Evolutionary conservation across 2,888 invertebrate genomes (phyloP).

Genomic region (Latrodectus elegans): DNA sequence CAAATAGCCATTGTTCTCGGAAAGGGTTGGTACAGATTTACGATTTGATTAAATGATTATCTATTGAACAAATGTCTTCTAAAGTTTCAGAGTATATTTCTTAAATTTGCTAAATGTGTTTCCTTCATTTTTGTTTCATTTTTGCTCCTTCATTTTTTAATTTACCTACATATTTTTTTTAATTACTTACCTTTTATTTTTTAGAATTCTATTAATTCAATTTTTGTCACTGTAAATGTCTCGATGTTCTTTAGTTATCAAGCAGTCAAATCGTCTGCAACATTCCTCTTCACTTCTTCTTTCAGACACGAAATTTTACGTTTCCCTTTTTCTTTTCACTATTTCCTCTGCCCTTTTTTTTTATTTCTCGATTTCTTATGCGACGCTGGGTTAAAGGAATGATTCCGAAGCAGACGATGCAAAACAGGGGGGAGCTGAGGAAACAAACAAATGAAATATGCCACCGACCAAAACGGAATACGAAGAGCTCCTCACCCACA

Average conservation of each 20-base stretch:
- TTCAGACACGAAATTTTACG: not conserved
- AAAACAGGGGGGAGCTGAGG: not conserved
- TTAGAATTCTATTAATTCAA: not conserved
- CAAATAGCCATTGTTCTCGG: no score
- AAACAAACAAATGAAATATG: not conserved
- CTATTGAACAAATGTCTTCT: no score
- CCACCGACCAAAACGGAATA: not conserved
- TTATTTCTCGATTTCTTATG: not conserved
- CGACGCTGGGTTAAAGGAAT: not conserved
- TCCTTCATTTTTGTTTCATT: no score
- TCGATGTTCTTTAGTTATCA: not conserved
- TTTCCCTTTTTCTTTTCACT: not conserved
- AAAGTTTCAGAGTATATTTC: no score
- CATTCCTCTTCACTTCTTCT: not conserved
- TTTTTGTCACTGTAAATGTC: not conserved
- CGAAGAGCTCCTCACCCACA: not conserved
- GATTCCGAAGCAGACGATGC: not conserved
- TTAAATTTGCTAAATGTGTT: no score
- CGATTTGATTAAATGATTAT: no score
- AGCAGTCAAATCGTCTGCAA: not conserved
- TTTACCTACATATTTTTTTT: no score
- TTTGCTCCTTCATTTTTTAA: no score
- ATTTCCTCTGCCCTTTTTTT: not conserved
- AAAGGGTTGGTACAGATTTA: no score
- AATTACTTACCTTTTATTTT: not conserved